Conservation (phyloP, 2,888 invertebrate genomes). For the Eustalomyia histrio region DNA sequence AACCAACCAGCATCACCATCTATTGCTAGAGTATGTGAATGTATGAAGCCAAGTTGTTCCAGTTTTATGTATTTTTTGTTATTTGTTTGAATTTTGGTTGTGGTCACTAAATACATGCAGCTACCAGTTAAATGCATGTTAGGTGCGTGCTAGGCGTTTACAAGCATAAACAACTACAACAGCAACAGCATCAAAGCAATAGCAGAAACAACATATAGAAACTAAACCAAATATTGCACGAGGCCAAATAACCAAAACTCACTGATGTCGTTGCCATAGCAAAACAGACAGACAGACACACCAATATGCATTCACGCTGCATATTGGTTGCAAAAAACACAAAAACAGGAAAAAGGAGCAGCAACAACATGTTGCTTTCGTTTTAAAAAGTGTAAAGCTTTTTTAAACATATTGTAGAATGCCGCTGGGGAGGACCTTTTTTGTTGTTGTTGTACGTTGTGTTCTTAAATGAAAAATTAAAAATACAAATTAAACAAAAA, state of each 20-base stretch:
- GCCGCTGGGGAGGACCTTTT: slow-evolving; percentile 66
- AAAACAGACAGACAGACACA: background rate
- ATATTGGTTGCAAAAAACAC: slow-evolving; percentile 14
- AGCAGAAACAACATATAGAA: slow-evolving; percentile 27
- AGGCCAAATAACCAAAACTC: slow-evolving; percentile 49
- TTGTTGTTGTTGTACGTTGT: slow-evolving; percentile 9
- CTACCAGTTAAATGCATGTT: slow-evolving; percentile 70
- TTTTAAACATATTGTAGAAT: slow-evolving; percentile 24
- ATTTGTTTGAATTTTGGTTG: slow-evolving; percentile 24
- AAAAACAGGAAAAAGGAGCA: slow-evolving; percentile 65
- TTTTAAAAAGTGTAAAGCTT: background rate
- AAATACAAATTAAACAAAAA: background rate
- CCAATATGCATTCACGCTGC: background rate
- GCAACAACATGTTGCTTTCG: slow-evolving; percentile 54
- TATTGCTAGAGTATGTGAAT: slow-evolving; percentile 25
- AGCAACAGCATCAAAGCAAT: slow-evolving; percentile 11
- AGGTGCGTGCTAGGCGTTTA: slow-evolving; percentile 67
- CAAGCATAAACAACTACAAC: slow-evolving; percentile 62
- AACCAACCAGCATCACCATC: slow-evolving; percentile 5
- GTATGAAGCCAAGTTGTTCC: slow-evolving; percentile 49
- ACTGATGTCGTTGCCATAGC: slow-evolving; percentile 16
- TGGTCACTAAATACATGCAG: slow-evolving; percentile 66
- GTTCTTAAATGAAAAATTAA: background rate
- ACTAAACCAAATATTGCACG: slow-evolving; percentile 61
- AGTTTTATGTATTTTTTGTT: slow-evolving; percentile 46